Percentiles rank a stretch among this genome's conserved stretches.
phyloP scores from a whole-genome alignment of 2,113 vertebrate species.

The Hemichromis elongatus region DNA sequence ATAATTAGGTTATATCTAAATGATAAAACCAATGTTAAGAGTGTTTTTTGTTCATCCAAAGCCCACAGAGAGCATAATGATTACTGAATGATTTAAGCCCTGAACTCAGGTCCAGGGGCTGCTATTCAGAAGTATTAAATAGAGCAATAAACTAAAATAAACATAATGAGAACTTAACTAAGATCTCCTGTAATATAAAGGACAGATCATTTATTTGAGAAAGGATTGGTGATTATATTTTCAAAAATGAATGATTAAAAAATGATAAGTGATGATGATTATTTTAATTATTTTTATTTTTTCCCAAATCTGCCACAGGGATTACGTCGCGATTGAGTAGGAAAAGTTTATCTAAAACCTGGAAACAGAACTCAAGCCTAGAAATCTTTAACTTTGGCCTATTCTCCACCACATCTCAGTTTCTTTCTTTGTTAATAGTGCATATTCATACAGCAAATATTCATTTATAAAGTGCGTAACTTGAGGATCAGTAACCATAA shows the following conservation, averaged over 20 bases:
- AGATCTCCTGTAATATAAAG: neutral
- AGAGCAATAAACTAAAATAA: neutral
- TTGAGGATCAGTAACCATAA: neutral
- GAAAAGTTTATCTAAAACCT: neutral
- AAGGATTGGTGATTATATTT: neutral
- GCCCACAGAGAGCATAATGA: neutral
- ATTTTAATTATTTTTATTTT: rapidly evolving
- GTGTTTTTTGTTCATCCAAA: neutral
- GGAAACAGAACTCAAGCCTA: neutral
- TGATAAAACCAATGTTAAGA: neutral
- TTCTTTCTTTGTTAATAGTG: neutral
- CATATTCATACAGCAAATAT: neutral
- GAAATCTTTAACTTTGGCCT: neutral
- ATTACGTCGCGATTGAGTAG: neutral
- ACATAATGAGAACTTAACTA: neutral
- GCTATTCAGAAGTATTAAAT: neutral
- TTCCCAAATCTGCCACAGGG: neutral
- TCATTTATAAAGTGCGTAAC: neutral
- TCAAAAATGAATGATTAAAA: neutral
- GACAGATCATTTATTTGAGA: neutral
- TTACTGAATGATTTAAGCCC: neutral
- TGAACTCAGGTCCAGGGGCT: neutral
- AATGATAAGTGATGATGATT: neutral
- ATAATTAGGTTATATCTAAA: neutral
- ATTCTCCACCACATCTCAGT: neutral